Evolutionary conservation across 2,888 invertebrate genomes (phyloP).

Genomic region (Lasioglossum pauxillum): DNA sequence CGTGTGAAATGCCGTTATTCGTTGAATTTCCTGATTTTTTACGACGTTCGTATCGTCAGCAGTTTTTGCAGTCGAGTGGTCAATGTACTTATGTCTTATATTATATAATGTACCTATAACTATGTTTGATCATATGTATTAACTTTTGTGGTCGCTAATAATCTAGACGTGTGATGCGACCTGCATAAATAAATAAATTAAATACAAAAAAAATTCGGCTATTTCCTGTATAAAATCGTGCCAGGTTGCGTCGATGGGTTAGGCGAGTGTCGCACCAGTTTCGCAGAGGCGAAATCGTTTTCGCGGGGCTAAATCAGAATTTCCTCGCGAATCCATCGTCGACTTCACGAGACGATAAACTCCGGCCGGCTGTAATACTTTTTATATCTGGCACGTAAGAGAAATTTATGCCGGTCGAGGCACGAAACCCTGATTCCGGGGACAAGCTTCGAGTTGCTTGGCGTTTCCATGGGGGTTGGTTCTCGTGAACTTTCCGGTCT

Average conservation of each 20-base stretch:
- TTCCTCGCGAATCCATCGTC: conserved; percentile 35
- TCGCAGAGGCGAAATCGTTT: not conserved
- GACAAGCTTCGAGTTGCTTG: conserved; percentile 39
- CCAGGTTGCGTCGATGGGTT: not conserved
- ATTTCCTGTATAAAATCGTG: not conserved
- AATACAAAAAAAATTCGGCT: not conserved
- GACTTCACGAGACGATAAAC: conserved; percentile 53
- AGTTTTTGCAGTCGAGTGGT: no score
- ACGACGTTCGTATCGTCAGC: conserved; percentile 1
- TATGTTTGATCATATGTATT: no score
- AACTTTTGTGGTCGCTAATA: no score
- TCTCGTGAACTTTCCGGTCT: not conserved
- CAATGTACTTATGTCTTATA: no score
- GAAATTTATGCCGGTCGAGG: conserved; percentile 51
- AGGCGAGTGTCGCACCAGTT: not conserved
- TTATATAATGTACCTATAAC: no score
- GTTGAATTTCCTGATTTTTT: conserved; percentile 17
- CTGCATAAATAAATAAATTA: no score
- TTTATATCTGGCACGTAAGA: conserved; percentile 49
- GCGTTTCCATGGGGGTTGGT: conserved; percentile 34
- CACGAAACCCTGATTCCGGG: conserved; percentile 50
- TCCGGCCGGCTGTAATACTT: conserved; percentile 42
- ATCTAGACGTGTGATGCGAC: no score
- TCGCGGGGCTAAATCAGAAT: conserved; percentile 20
- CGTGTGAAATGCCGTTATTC: not conserved